Conservation (phyloP, 2,113 vertebrate genomes). For the Calonectris borealis region DNA sequence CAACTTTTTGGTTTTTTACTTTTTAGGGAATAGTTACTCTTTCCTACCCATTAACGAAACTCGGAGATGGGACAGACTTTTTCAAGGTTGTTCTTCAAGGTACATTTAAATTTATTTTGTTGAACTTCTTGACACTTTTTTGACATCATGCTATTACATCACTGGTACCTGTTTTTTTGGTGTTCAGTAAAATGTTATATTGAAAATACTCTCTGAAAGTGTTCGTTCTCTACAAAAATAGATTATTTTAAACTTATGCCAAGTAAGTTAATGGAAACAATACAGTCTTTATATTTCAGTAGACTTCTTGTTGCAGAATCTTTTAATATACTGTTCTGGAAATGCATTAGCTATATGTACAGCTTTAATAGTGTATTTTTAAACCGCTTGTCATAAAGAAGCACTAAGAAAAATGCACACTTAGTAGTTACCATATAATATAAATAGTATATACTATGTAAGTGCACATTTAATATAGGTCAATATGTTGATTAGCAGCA, state of each 20-base stretch:
- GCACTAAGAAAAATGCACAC: not conserved
- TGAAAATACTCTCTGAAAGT: not conserved
- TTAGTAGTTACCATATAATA: not conserved
- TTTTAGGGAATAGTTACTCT: constrained; percentile 66
- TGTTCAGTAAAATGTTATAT: not conserved
- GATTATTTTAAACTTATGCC: not conserved
- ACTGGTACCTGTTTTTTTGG: not conserved
- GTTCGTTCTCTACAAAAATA: not conserved
- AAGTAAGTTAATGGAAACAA: not conserved
- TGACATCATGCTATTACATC: not conserved
- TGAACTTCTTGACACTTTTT: not conserved
- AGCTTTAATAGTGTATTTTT: not conserved
- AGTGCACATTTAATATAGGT: not conserved
- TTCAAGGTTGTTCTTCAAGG: constrained; percentile 73
- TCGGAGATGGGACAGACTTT: constrained; percentile 54
- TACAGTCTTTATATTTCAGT: not conserved
- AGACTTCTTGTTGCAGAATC: not conserved
- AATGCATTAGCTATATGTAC: not conserved
- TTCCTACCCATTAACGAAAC: constrained; percentile 57
- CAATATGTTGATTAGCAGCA: not conserved
- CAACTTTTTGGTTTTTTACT: not conserved
- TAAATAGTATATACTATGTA: not conserved
- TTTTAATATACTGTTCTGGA: not conserved
- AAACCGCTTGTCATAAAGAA: not conserved
- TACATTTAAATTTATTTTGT: constrained; percentile 8